These are phyloP conservation scores for Drosophila diplacantha DNA, from an alignment of 2,888 invertebrate species.

Conservation along the genomic window DNA sequence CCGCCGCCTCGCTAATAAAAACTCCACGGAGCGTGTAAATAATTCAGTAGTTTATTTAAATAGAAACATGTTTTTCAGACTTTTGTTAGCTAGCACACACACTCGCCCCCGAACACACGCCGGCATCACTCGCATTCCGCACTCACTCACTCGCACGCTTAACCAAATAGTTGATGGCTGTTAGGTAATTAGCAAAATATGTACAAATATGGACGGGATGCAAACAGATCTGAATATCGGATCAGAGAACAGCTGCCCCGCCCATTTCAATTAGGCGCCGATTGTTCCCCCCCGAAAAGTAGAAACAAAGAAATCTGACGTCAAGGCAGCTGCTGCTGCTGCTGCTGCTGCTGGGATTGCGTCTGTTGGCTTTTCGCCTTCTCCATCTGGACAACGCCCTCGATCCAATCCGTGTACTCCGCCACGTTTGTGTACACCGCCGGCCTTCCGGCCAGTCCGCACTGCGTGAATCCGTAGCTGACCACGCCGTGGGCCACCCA, in stretches of 20 bases:
- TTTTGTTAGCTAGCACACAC: constrained; percentile 55
- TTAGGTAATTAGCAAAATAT: constrained; percentile 69
- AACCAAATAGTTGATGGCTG: constrained; percentile 44
- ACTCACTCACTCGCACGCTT: constrained; percentile 28
- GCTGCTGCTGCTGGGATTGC: constrained; percentile 5
- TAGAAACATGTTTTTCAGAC: constrained; percentile 72
- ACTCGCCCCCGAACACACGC: constrained; percentile 14
- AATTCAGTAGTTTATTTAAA: constrained; percentile 69
- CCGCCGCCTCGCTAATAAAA: neutral
- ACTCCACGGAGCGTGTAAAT: constrained; percentile 50
- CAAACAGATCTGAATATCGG: constrained; percentile 33
- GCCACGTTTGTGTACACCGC: constrained; percentile 84
- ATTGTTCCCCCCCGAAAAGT: constrained; percentile 27
- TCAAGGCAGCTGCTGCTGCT: constrained; percentile 23
- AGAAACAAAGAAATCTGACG: constrained; percentile 42
- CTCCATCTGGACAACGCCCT: constrained; percentile 42
- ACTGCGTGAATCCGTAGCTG: constrained; percentile 83
- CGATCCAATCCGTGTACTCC: constrained; percentile 83
- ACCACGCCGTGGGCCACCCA: constrained; percentile 83
- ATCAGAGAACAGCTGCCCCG: constrained; percentile 19
- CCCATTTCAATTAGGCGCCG: constrained; percentile 34
- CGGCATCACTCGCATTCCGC: constrained; percentile 24
- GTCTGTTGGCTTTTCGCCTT: constrained; percentile 11
- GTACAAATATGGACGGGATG: constrained; percentile 54
- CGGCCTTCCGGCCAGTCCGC: constrained; percentile 83